These are phyloP conservation scores for Eutrigla gurnardus DNA, from an alignment of 2,797 vertebrate species.

Conservation along the genomic window DNA sequence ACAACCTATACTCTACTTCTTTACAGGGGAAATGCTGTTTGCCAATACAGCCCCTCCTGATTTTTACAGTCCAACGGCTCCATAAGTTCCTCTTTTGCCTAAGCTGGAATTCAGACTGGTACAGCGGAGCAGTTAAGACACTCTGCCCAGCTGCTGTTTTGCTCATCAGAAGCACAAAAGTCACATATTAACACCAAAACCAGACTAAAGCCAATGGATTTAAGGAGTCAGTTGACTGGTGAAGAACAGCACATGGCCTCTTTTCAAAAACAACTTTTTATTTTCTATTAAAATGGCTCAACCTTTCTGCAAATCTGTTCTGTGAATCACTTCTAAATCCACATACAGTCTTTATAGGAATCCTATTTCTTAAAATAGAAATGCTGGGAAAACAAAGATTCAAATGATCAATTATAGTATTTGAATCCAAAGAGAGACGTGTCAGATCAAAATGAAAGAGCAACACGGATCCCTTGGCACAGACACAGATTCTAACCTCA, in stretches of 20 bases:
- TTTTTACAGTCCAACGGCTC: conserved; percentile 74
- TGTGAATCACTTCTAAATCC: background rate
- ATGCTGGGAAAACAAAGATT: conserved; percentile 19
- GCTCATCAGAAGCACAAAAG: conserved; percentile 56
- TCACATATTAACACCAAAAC: conserved; percentile 5
- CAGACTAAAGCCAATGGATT: background rate
- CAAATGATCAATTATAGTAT: conserved; percentile 15
- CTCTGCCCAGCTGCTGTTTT: conserved; percentile 35
- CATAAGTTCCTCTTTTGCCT: conserved; percentile 75
- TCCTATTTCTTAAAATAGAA: background rate
- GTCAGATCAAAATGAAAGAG: conserved; percentile 37
- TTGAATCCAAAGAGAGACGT: conserved; percentile 16
- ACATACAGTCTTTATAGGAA: background rate
- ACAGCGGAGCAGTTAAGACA: conserved; percentile 13
- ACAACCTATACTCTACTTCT: conserved; percentile 20
- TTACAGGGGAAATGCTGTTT: conserved; percentile 48
- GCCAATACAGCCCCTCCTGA: conserved; percentile 48
- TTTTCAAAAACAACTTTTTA: background rate
- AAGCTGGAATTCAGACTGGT: conserved; percentile 7
- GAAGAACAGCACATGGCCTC: background rate
- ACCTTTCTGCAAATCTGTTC: background rate
- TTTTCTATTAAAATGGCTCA: background rate
- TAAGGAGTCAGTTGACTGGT: background rate
- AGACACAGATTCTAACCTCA: conserved; percentile 22
- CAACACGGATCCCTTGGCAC: conserved; percentile 26